Evolutionary conservation across 2,797 vertebrate species (phyloP).

Genomic region (Phrynocephalus forsythii): DNA sequence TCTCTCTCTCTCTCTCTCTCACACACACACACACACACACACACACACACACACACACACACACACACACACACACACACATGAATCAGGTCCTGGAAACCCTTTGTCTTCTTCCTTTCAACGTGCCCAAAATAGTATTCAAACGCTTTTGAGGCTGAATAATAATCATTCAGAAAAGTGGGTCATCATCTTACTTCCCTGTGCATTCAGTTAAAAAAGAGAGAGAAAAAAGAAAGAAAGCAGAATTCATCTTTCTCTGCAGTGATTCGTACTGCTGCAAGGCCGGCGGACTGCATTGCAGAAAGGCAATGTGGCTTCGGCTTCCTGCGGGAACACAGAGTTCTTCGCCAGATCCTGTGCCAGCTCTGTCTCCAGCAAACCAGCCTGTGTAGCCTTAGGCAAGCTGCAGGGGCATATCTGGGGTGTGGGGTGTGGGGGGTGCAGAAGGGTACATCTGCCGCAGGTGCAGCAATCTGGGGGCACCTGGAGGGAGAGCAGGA

Average conservation of each 20-base stretch:
- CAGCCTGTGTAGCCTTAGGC: too few species aligned
- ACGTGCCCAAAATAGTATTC: slow-evolving; percentile 45
- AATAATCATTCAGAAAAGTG: slow-evolving; percentile 40
- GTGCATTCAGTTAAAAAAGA: slow-evolving; percentile 13
- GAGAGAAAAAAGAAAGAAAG: slow-evolving; percentile 5
- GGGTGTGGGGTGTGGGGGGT: too few species aligned
- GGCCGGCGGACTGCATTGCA: slow-evolving; percentile 28
- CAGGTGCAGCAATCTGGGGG: too few species aligned
- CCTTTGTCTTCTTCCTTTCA: slow-evolving; percentile 35
- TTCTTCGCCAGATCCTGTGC: slow-evolving; percentile 40
- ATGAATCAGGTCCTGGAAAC: slow-evolving; percentile 29
- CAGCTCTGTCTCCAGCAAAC: background rate
- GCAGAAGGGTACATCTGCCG: too few species aligned
- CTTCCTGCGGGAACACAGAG: slow-evolving; percentile 41
- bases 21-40: too few species aligned
- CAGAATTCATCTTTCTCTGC: slow-evolving; percentile 39
- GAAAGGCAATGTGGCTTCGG: background rate
- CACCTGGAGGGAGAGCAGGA: too few species aligned
- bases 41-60: too few species aligned
- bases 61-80: too few species aligned
- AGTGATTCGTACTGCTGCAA: slow-evolving; percentile 7
- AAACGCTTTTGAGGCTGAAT: slow-evolving; percentile 20
- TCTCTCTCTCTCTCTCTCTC: too few species aligned
- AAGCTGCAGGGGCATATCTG: too few species aligned
- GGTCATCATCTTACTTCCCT: slow-evolving; percentile 14